Conservation (phyloP, 1,140 invertebrate species). For the Drosophila kurseongensis region DNA sequence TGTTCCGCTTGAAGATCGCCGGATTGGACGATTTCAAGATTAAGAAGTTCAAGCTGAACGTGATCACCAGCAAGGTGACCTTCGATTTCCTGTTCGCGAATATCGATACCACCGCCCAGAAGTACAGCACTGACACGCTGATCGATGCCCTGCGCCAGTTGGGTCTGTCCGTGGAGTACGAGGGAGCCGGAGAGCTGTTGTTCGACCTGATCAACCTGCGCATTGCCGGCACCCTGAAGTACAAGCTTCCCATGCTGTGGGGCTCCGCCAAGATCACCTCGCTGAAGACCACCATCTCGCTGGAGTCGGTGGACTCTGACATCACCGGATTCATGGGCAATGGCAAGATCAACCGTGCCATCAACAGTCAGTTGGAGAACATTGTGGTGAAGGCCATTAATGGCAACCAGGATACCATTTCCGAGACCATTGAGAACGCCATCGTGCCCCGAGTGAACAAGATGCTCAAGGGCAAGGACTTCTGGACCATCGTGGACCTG, state of each 20-base stretch:
- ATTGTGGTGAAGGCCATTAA: constrained; percentile 63
- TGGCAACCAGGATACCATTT: constrained; percentile 63
- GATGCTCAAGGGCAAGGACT: constrained; percentile 77
- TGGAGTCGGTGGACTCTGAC: constrained; percentile 64
- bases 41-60: constrained; percentile 71
- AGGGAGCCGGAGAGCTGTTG: constrained; percentile 65
- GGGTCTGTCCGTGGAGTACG: constrained; percentile 76
- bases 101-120: constrained; percentile 66
- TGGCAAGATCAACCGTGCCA: constrained; percentile 63
- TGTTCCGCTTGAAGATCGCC: constrained; percentile 72
- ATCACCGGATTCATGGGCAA: constrained; percentile 77
- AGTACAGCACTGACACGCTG: constrained; percentile 75
- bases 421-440: constrained; percentile 66
- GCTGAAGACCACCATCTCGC: constrained; percentile 63
- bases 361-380: constrained; percentile 74
- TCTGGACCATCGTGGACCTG: constrained; percentile 75
- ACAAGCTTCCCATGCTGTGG: constrained; percentile 78
- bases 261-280: constrained; percentile 78
- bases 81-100: constrained; percentile 73
- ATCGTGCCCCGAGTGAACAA: constrained; percentile 77
- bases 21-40: constrained; percentile 75
- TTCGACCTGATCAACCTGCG: constrained; percentile 75
- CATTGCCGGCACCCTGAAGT: constrained; percentile 65
- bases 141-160: constrained; percentile 73
- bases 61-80: constrained; percentile 66